phyloP scores from a whole-genome alignment of 2,113 vertebrate species.

The Crotalus viridis region DNA sequence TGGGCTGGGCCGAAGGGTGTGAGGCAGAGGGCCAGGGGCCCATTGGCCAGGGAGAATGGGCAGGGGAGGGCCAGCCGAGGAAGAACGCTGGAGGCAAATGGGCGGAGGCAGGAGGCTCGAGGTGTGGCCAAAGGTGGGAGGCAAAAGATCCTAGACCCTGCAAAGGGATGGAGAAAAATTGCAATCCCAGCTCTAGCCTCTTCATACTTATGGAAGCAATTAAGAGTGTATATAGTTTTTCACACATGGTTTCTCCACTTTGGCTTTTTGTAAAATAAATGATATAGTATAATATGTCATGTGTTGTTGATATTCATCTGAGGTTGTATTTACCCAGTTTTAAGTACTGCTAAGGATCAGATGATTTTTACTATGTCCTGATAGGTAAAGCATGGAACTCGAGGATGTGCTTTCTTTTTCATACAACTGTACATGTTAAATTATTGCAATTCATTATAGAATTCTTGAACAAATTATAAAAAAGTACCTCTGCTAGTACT shows the following conservation, averaged over 20 bases:
- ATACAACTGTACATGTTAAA: neutral
- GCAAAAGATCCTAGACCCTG: no score
- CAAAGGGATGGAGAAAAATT: neutral
- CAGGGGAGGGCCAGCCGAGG: no score
- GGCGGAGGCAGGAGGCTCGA: no score
- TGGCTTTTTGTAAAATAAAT: neutral
- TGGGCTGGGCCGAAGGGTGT: no score
- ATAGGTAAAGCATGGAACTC: neutral
- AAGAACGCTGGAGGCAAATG: no score
- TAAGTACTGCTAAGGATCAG: neutral
- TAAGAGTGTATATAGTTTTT: neutral
- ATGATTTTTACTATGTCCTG: neutral
- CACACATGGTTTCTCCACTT: neutral
- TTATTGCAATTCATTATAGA: neutral
- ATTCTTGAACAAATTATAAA: neutral
- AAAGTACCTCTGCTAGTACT: neutral
- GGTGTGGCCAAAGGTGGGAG: no score
- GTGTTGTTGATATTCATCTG: neutral
- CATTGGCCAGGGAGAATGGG: no score
- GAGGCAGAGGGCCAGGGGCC: no score
- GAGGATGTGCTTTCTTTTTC: neutral
- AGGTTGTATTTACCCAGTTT: neutral
- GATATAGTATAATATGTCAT: neutral
- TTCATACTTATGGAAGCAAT: neutral
- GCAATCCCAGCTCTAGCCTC: neutral